phyloP scores from a whole-genome alignment of 92 coral and sea anemone species.

The Pocillopora meandrina region DNA sequence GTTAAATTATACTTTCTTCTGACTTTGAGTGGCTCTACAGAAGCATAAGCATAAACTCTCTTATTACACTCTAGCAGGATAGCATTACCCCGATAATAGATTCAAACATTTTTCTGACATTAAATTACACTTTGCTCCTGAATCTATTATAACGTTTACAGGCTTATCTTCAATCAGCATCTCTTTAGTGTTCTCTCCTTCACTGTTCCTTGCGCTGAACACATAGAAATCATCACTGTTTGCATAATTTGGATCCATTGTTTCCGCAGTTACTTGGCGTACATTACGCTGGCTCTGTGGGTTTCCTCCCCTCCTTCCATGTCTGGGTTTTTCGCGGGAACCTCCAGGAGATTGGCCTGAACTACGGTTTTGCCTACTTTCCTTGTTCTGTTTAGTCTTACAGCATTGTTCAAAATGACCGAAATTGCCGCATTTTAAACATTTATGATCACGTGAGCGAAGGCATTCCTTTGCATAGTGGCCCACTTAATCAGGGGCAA shows the following conservation, averaged over 20 bases:
- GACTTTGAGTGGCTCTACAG: slow-evolving; percentile 19
- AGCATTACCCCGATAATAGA: slow-evolving; percentile 28
- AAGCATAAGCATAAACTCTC: slow-evolving; percentile 39
- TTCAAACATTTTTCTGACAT: slow-evolving; percentile 28
- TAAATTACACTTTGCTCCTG: slow-evolving; percentile 69
- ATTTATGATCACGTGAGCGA: slow-evolving; percentile 27
- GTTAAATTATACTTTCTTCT: slow-evolving; percentile 35
- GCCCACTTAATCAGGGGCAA: slow-evolving; percentile 23
- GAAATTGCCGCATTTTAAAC: slow-evolving; percentile 33
- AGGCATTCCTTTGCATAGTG: slow-evolving; percentile 19
- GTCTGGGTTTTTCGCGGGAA: not conserved
- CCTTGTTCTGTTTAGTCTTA: not conserved
- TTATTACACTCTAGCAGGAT: slow-evolving; percentile 30
- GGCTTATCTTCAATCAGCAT: slow-evolving; percentile 60
- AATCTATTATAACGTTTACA: slow-evolving; percentile 53
- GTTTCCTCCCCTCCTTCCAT: not conserved
- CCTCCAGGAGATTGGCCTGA: slow-evolving; percentile 18
- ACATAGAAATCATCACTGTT: slow-evolving; percentile 32
- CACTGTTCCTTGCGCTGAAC: slow-evolving; percentile 30
- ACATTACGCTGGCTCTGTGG: not conserved
- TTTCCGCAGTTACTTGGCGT: not conserved
- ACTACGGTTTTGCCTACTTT: too few species aligned
- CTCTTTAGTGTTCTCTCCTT: slow-evolving; percentile 42
- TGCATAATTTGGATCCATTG: not conserved
- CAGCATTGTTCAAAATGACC: slow-evolving; percentile 30